phyloP scores from a whole-genome alignment of 2,797 vertebrate species.

The Tiaroga cobitis region DNA sequence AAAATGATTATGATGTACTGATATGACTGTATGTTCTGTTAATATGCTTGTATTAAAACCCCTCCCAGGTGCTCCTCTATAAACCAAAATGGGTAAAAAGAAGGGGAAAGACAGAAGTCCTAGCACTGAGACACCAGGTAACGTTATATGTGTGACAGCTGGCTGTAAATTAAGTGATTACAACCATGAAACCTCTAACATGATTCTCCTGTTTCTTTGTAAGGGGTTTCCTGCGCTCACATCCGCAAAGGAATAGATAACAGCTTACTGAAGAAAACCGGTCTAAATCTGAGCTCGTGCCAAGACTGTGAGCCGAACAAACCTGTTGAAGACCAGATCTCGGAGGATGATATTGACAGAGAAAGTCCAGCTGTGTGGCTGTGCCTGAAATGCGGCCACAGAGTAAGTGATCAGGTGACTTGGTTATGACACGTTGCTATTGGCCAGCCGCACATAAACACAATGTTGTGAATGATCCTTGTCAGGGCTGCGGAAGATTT shows the following conservation, averaged over 20 bases:
- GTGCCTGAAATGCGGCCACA: slow-evolving; percentile 95
- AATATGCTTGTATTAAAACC: background rate
- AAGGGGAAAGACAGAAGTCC: slow-evolving; percentile 20
- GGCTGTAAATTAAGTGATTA: background rate
- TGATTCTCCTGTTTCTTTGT: background rate
- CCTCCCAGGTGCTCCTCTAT: background rate
- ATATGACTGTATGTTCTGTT: background rate
- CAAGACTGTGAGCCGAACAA: slow-evolving; percentile 86
- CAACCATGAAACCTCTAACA: background rate
- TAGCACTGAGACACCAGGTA: slow-evolving; percentile 13
- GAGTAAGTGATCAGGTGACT: slow-evolving; percentile 76
- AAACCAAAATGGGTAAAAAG: slow-evolving; percentile 38
- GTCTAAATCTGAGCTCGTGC: slow-evolving; percentile 79
- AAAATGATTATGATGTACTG: background rate
- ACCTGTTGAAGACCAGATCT: slow-evolving; percentile 63
- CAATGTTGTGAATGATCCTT: slow-evolving; percentile 8
- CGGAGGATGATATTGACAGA: slow-evolving; percentile 61
- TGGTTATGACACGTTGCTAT: background rate
- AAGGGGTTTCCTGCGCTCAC: slow-evolving; percentile 86
- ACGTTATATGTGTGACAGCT: background rate
- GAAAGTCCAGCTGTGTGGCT: slow-evolving; percentile 84
- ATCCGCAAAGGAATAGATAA: slow-evolving; percentile 89
- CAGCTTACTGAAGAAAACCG: slow-evolving; percentile 82
- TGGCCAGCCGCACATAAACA: background rate
- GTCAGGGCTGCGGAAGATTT: slow-evolving; percentile 59